Conservation (phyloP, 2,113 vertebrate species). For the Chunga burmeisteri region DNA sequence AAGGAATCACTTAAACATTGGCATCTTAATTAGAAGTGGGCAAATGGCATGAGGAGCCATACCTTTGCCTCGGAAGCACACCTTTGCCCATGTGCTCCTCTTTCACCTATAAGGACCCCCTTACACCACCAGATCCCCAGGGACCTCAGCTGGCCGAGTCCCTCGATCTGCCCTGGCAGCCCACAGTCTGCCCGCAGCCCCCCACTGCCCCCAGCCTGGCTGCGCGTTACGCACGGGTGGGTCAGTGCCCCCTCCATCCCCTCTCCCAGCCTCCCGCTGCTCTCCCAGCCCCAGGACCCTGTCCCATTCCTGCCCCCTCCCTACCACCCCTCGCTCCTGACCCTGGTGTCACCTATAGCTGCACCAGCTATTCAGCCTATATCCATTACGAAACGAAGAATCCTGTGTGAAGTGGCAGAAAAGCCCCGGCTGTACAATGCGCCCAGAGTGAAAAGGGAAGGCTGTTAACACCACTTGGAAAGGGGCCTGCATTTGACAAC, state of each 20-base stretch:
- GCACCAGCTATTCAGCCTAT: slow-evolving; percentile 33
- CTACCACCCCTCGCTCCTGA: neutral
- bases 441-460: slow-evolving; percentile 12
- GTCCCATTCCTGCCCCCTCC: neutral
- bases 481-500: slow-evolving; percentile 52
- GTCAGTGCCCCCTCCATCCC: neutral
- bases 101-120: fast-evolving
- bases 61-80: neutral
- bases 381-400: slow-evolving; percentile 39
- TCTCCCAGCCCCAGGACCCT: neutral
- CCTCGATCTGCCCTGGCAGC: neutral
- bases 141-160: neutral
- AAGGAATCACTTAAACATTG: neutral
- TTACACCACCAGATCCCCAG: neutral
- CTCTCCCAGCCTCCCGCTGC: neutral
- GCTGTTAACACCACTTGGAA: slow-evolving; percentile 56
- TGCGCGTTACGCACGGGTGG: fast-evolving
- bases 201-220: neutral
- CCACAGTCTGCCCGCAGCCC: neutral
- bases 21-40: slow-evolving; percentile 31
- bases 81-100: neutral
- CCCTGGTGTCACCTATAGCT: slow-evolving; percentile 24
- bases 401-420: slow-evolving; percentile 11
- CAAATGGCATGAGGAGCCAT: neutral
- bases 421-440: slow-evolving; percentile 31